A percentile compares a stretch with the other conserved stretches of the same genome.
These are phyloP conservation scores for Mobula hypostoma DNA, from an alignment of 2,113 vertebrate genomes.

Conservation along the genomic window DNA sequence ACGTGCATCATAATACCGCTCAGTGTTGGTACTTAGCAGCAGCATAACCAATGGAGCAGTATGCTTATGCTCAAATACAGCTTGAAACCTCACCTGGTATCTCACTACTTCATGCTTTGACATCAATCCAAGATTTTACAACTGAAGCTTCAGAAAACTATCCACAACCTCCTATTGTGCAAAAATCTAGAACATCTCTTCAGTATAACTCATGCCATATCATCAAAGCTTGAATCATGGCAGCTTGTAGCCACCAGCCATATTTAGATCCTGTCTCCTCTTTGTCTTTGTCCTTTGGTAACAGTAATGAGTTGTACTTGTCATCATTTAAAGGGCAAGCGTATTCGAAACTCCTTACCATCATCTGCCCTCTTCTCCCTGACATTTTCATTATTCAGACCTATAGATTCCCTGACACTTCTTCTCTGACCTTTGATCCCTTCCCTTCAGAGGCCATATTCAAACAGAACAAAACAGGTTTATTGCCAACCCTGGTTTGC, in stretches of 20 bases:
- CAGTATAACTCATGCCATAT: not conserved
- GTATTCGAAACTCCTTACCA: conserved; percentile 33
- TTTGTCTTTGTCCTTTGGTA: conserved; percentile 30
- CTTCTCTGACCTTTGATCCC: conserved; percentile 38
- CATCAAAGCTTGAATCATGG: conserved; percentile 27
- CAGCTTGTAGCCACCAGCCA: conserved; percentile 21
- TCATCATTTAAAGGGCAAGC: conserved; percentile 30
- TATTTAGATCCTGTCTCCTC: conserved; percentile 26
- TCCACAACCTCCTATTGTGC: not conserved
- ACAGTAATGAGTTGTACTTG: conserved; percentile 38
- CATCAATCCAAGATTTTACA: not conserved
- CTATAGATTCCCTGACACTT: conserved; percentile 30
- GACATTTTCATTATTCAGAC: conserved; percentile 42
- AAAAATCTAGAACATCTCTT: not conserved
- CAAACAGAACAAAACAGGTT: conserved; percentile 38
- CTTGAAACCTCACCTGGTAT: not conserved
- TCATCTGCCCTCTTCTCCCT: conserved; percentile 39
- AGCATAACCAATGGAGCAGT: not conserved
- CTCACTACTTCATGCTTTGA: not conserved
- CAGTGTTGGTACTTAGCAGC: not conserved
- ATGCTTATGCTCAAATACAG: conserved; percentile 5
- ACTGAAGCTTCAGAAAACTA: not conserved
- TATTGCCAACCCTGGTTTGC: conserved; percentile 32
- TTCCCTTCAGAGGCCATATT: conserved; percentile 22
- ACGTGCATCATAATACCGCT: not conserved